These are phyloP conservation scores for Coecobrya sp. DNA, from an alignment of 2,888 invertebrate species.

Conservation along the genomic window DNA sequence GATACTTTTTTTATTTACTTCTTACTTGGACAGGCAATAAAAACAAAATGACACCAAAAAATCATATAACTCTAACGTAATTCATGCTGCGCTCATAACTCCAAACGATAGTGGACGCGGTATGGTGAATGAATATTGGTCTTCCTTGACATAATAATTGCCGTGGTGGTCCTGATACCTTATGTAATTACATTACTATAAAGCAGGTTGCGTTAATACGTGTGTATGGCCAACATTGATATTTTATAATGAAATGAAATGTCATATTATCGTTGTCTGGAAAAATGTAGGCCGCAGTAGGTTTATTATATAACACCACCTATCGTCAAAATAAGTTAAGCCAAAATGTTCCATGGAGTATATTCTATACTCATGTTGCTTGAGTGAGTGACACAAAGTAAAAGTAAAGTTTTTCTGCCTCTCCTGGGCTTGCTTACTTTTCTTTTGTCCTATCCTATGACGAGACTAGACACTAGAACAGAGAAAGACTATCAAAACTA, in stretches of 20 bases:
- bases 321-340: slow-evolving; percentile 72
- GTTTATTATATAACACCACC: slow-evolving; percentile 58
- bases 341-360: no score
- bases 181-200: background rate
- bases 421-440: slow-evolving; percentile 55
- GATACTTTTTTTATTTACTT: slow-evolving; percentile 31
- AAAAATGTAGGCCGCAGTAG: no score
- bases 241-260: slow-evolving; percentile 5
- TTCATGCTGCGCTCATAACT: background rate
- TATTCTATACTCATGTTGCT: no score
- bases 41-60: slow-evolving; percentile 49
- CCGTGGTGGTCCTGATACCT: background rate
- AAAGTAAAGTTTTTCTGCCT: slow-evolving; percentile 64
- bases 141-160: slow-evolving; percentile 14
- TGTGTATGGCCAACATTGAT: no score
- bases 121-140: background rate
- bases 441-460: background rate
- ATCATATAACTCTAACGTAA: background rate
- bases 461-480: slow-evolving; percentile 39
- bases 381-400: slow-evolving; percentile 78
- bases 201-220: no score
- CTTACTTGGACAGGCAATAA: background rate
- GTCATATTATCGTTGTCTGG: no score
- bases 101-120: background rate
- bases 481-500: slow-evolving; percentile 48